phyloP scores from a whole-genome alignment of 2,888 invertebrate genomes.

The Limulus polyphemus region DNA sequence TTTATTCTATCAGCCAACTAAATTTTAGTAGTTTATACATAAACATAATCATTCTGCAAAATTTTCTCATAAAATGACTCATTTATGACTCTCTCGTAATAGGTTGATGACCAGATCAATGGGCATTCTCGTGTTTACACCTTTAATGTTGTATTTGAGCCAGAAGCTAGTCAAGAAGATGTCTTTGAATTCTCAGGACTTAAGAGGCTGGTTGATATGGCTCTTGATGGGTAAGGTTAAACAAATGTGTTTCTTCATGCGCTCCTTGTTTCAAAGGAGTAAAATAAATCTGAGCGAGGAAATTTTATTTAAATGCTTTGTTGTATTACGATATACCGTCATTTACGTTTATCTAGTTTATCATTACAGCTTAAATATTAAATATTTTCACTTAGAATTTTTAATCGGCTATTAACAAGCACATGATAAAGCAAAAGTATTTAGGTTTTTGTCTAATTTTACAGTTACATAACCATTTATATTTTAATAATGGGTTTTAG shows the following conservation, averaged over 20 bases:
- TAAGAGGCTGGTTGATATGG: constrained; percentile 81
- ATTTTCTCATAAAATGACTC: too few relatives aligned
- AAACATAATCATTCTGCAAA: too few relatives aligned
- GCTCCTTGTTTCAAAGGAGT: background rate
- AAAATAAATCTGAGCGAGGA: background rate
- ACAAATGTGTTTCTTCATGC: background rate
- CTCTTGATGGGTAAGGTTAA: constrained; percentile 56
- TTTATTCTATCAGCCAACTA: too few relatives aligned
- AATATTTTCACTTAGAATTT: constrained; percentile 1
- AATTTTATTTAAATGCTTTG: background rate
- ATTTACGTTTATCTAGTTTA: background rate
- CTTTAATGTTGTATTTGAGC: constrained; percentile 88
- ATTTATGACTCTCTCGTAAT: constrained; percentile 13
- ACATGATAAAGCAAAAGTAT: too few relatives aligned
- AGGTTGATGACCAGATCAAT: constrained; percentile 39
- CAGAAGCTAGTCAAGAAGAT: constrained; percentile 70
- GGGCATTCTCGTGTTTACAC: constrained; percentile 52
- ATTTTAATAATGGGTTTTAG: too few relatives aligned
- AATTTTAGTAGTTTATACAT: too few relatives aligned
- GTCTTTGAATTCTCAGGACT: constrained; percentile 80
- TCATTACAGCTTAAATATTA: constrained; percentile 4
- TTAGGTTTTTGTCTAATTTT: too few relatives aligned
- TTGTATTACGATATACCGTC: background rate
- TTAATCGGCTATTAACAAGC: too few relatives aligned
- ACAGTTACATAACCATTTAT: too few relatives aligned